Evolutionary conservation across 2,888 invertebrate species (phyloP), one percentile per base, ranked within the genome.

Genomic region (Hydraecia micacea): DNA sequence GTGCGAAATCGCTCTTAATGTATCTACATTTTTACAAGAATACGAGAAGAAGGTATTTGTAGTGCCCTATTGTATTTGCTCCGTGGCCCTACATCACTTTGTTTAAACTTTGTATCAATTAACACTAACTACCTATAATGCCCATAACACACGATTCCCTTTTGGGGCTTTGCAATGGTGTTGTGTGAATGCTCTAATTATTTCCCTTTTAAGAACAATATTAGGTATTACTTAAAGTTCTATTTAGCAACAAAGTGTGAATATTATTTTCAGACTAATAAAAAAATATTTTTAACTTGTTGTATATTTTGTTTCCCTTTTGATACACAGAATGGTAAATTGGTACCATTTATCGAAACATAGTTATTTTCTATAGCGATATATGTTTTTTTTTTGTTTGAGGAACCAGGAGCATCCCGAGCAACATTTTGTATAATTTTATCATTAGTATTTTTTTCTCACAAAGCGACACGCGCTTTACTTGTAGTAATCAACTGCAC

Each of bases 131-230:
- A 39, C 36, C 5, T 42, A 7, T 25, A 28, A 28, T 11, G 15
- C 28, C 55, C 8, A 42, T n/a, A n/a, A 2, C 28, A 32, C 18
- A 72, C 21, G 42, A n/a, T 28, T 49, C 62, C 25, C 9, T 58
- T 63, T 60, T 49, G n/a, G 28, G 11, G n/a, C 55, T 42, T 25
- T 58, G 18, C 28, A 62, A 49, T 32, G 9, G 63, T 75, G 68
- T 65, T 36, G 75, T 60, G 63, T 80, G 32, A 52, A 75, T 46
- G 55, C 21, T 73, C 69, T 84, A 73, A 73, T 49, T 60, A 36
- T 78, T 81, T 72, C 11, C 46, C 46, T 36, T 65, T 73, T 55
- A 52, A 60, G 32, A 58, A 58, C 36, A 32, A 9, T 46, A 18
- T 21, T 68, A n/a, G n/a, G n/a, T n/a, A 62, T 68, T 46, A 21